phyloP scores from a whole-genome alignment of 2,888 invertebrate species.

The Bombyx huttoni region DNA sequence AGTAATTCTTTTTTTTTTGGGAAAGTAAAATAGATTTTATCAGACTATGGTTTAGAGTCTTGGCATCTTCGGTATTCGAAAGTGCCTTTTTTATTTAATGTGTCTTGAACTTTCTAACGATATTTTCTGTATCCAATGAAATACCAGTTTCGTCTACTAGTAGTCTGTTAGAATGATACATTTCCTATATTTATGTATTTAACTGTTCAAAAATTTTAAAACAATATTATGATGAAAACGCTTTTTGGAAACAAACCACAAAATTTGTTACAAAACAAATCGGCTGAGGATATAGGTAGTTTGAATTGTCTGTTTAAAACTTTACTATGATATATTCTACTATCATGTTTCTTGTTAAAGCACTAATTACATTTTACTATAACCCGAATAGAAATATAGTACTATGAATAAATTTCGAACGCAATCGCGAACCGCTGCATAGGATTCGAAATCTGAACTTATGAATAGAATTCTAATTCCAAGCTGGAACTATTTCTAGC shows the following conservation, averaged over 20 bases:
- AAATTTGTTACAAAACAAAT: too few species aligned
- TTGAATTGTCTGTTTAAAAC: too few species aligned
- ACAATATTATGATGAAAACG: too few species aligned
- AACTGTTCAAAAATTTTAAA: too few species aligned
- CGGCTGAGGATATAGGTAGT: too few species aligned
- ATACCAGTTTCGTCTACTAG: too few species aligned
- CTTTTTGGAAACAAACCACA: too few species aligned
- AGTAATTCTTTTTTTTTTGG: neutral
- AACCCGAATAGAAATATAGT: neutral
- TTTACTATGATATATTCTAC: neutral
- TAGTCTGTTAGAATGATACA: too few species aligned
- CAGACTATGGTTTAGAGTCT: neutral
- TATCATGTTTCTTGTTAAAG: neutral
- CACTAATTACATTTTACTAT: neutral
- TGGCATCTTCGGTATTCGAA: neutral
- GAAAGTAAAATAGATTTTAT: conserved; percentile 1
- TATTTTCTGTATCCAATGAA: too few species aligned
- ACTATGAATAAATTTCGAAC: conserved; percentile 5
- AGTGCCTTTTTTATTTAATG: neutral
- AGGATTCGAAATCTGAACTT: neutral
- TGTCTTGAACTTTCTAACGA: neutral
- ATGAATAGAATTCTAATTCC: conserved; percentile 12
- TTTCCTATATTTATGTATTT: too few species aligned
- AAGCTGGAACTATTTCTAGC: conserved; percentile 9
- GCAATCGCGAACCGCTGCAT: conserved; percentile 1